Conservation (phyloP, 2,888 invertebrate species). For the Diogma glabrata region DNA sequence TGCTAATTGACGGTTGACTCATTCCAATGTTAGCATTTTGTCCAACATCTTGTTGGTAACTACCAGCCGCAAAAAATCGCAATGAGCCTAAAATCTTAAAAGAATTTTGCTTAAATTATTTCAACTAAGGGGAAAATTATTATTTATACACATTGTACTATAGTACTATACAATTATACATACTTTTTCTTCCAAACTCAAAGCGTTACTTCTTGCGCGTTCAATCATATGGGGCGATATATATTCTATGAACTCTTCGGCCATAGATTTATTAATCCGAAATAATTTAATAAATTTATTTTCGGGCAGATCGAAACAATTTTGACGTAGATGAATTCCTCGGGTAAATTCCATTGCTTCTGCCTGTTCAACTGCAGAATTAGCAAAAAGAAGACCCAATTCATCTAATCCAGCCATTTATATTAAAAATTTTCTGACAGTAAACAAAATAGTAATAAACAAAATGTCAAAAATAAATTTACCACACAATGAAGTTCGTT, state of each 20-base stretch:
- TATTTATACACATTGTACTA: too few relatives aligned
- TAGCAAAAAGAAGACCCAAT: background rate
- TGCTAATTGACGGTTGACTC: background rate
- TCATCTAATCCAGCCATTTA: slow-evolving; percentile 4
- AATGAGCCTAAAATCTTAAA: too few relatives aligned
- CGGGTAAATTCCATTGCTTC: background rate
- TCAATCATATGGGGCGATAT: background rate
- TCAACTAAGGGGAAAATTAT: too few relatives aligned
- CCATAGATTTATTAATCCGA: background rate
- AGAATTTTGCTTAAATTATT: too few relatives aligned
- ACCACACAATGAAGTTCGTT: too few relatives aligned
- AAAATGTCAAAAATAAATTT: too few relatives aligned
- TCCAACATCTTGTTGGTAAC: background rate
- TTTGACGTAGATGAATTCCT: background rate
- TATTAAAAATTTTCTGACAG: too few relatives aligned
- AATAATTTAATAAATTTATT: background rate
- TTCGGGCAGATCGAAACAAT: background rate
- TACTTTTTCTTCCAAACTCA: background rate
- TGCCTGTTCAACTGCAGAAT: background rate
- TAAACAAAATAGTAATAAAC: too few relatives aligned
- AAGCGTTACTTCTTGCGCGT: background rate
- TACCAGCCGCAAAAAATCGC: background rate
- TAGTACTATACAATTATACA: too few relatives aligned
- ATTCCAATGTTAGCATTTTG: background rate
- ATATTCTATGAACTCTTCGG: background rate